Evolutionary conservation across 2,113 vertebrate genomes (phyloP).

Genomic region (Muntiacus reevesi): DNA sequence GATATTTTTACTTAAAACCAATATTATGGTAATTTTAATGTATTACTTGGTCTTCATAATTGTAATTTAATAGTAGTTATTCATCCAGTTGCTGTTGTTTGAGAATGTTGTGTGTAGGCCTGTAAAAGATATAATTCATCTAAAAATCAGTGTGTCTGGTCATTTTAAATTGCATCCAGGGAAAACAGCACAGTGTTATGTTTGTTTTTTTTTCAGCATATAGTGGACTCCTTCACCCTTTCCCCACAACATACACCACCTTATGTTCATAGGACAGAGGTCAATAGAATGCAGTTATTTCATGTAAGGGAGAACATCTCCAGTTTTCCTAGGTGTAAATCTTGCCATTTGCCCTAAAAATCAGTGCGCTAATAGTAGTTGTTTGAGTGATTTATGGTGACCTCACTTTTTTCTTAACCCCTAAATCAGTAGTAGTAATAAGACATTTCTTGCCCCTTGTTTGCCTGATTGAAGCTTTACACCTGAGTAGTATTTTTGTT

Average conservation of each 20-base stretch:
- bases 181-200: not conserved
- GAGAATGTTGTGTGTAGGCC: not conserved
- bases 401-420: not conserved
- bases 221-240: not conserved
- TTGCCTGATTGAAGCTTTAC: not conserved
- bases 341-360: not conserved
- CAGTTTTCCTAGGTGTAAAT: not conserved
- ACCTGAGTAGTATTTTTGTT: not conserved
- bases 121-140: not conserved
- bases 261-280: not conserved
- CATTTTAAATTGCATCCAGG: slow-evolving; percentile 7
- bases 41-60: not conserved
- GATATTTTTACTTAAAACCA: not conserved
- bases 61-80: not conserved
- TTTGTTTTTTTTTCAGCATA: not conserved
- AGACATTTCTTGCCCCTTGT: not conserved
- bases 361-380: not conserved
- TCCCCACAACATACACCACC: accelerated
- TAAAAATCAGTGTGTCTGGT: not conserved
- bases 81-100: not conserved
- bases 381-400: not conserved
- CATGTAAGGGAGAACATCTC: not conserved
- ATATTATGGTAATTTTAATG: not conserved
- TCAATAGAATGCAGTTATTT: not conserved
- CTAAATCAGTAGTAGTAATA: not conserved